Evolutionary conservation across 2,888 invertebrate species (phyloP).

Genomic region (Pammene fasciana): DNA sequence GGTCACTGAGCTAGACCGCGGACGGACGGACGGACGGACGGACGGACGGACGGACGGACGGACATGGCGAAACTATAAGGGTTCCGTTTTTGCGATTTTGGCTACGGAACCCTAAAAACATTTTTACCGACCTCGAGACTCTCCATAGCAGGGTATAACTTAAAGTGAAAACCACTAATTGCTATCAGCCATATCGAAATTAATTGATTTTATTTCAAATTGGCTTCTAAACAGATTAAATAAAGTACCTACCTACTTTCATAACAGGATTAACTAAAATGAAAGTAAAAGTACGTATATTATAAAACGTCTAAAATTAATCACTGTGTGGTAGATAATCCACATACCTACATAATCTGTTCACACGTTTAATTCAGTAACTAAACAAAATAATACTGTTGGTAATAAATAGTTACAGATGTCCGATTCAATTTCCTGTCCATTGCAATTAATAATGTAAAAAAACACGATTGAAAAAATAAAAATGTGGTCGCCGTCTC

Average conservation of each 20-base stretch:
- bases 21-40: too few relatives aligned
- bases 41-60: too few relatives aligned
- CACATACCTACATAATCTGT: constrained; percentile 5
- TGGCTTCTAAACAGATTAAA: neutral
- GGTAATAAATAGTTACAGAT: too few relatives aligned
- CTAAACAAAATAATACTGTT: neutral
- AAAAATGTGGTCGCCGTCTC: constrained; percentile 40
- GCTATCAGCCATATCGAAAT: constrained; percentile 12
- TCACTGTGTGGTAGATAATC: constrained; percentile 11
- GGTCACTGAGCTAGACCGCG: too few relatives aligned
- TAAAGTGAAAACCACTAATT: neutral
- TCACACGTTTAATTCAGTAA: neutral
- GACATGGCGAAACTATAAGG: too few relatives aligned
- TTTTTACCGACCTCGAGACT: too few relatives aligned
- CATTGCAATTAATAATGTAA: constrained; percentile 32
- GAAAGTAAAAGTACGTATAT: constrained; percentile 34
- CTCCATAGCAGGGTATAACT: too few relatives aligned
- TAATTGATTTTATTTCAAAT: constrained; percentile 3
- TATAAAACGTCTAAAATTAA: constrained; percentile 21
- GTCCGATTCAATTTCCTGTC: constrained; percentile 21
- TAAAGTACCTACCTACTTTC: constrained; percentile 24
- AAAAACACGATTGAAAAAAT: constrained; percentile 27
- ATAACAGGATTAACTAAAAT: constrained; percentile 32
- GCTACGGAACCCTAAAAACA: too few relatives aligned
- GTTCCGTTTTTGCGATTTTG: too few relatives aligned